phyloP scores from a whole-genome alignment of 2,113 vertebrate species.

The Genyomyrus donnyi region DNA sequence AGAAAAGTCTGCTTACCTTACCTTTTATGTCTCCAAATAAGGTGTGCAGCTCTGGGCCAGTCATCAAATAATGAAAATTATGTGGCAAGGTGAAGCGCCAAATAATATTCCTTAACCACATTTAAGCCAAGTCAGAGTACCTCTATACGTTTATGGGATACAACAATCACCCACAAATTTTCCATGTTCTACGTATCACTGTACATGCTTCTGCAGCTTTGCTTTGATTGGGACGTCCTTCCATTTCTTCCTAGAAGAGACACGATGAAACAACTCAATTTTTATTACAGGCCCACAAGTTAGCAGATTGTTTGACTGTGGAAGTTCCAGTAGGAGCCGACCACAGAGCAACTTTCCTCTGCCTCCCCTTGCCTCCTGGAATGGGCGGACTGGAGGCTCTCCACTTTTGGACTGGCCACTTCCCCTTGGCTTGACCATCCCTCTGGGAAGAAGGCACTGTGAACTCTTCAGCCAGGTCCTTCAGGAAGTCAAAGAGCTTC shows the following conservation, averaged over 20 bases:
- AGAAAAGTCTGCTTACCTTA: not conserved
- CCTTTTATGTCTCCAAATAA: not conserved
- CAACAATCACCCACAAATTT: constrained; percentile 35
- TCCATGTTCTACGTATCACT: constrained; percentile 23
- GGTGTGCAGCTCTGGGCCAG: not conserved
- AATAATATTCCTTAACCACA: not conserved
- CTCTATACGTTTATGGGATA: not conserved
- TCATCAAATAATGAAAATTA: not conserved
- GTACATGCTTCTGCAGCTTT: constrained; percentile 34
- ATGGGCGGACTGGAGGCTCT: not conserved
- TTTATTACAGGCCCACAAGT: not conserved
- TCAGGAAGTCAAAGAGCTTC: constrained; percentile 60
- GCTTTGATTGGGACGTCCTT: constrained; percentile 34
- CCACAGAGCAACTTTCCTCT: not conserved
- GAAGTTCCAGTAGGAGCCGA: not conserved
- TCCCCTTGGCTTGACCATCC: constrained; percentile 39
- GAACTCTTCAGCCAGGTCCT: constrained; percentile 42
- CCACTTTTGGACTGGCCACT: constrained; percentile 54
- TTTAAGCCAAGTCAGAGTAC: not conserved
- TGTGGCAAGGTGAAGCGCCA: not conserved
- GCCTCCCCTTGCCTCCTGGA: not conserved
- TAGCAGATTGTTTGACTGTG: not conserved
- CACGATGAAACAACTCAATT: not conserved
- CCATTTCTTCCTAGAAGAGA: constrained; percentile 35
- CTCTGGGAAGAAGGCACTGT: constrained; percentile 32